Evolutionary conservation across 1,140 invertebrate genomes (phyloP), one percentile per base, ranked within the genome.

Genomic region (Copidosoma floridanum): DNA sequence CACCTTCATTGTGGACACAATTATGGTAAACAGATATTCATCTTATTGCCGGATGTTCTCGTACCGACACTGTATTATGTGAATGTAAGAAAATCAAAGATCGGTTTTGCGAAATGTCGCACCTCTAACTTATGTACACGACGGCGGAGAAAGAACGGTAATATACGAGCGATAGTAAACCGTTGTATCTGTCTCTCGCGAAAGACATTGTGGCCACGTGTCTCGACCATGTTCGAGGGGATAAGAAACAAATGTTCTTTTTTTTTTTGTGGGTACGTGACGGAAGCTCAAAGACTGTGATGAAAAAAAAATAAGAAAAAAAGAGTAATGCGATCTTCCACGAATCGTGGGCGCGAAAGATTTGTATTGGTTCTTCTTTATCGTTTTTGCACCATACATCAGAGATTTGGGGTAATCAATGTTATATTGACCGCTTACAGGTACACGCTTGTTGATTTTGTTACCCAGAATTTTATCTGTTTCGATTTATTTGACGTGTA

Each of bases 121-220:
- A 18, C 44, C 46, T 26, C 57, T 64, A 55, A 65, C 65, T 69
- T 67, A 70, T 55, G 65, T n/a, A n/a, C n/a, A 63, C 64, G 62
- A 71, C 63, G 64, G 63, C 68, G n/a, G n/a, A n/a, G n/a, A n/a
- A n/a, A n/a, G n/a, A n/a, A n/a, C n/a, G n/a, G n/a, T n/a, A 66
- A 73, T 65, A 55, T 12, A 51, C 20, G 23, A 53, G 64, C 66
- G 67, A 73, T 75, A 74, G 72, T 75, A 73, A 74, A 72, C 70
- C 71, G 65, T 69, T 68, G 66, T 7, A 41, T 65, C n/a, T n/a
- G 55, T 62, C 61, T 32, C 24, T 66, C 63, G 67, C 66, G 52
- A 64, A 67, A 68, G 60, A 66, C 64, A 58, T 66, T 64, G 63
- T 67, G 65, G 61, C 52, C 50, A 38, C 32, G 32, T 35, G 27